Base-by-base conservation (phyloP, 2,797 vertebrate species). In the Parauchenoglanis punctatus region DNA sequence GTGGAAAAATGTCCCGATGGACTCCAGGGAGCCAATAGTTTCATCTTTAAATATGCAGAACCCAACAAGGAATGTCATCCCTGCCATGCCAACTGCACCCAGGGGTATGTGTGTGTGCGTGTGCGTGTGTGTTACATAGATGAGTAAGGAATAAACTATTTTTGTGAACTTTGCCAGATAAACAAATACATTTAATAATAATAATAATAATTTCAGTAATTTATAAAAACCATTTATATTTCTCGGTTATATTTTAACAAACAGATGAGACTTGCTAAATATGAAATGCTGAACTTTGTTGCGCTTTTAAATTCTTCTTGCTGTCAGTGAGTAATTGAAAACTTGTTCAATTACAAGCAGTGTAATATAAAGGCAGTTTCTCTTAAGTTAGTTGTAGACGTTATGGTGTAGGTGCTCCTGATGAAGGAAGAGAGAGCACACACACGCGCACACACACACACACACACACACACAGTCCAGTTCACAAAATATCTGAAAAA, bases 1-100 rank as follows among this genome's bases (percentile, higher is more conserved):
- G 97, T 98, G 90, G 97, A 97, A 86, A 98, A 97, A 89, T 98
- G 97, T 81, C 97, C 97, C 2, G 97, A 97, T 81, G 97, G 97
- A 23, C 93, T 97, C 52, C 97, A 97, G 87, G 97, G 97, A 0
- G 94, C 97, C 49, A 97, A 95, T 92, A 97, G 97, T 91, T 97
- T 98, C 91, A 97, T 98, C 89, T 98, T 97, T 93, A 98, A 98
- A 92, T 98, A 97, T 0, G 96, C 97, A 0, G 96, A 98, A 87
- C 95, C 96, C 89, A 96, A 97, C 85, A 95, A 93, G 23, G 97
- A 97, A 89, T 98, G 97, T 70, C 97, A 95, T 11, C 97, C 97
- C 0, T 98, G 97, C 87, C 97, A 98, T 54, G 93, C 94, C 4
- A 98, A 98, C 94, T 98, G 97, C 89, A 97, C 97, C 2, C 97